phyloP scores from a whole-genome alignment of 2,797 vertebrate genomes.

The Pangasius djambal region DNA sequence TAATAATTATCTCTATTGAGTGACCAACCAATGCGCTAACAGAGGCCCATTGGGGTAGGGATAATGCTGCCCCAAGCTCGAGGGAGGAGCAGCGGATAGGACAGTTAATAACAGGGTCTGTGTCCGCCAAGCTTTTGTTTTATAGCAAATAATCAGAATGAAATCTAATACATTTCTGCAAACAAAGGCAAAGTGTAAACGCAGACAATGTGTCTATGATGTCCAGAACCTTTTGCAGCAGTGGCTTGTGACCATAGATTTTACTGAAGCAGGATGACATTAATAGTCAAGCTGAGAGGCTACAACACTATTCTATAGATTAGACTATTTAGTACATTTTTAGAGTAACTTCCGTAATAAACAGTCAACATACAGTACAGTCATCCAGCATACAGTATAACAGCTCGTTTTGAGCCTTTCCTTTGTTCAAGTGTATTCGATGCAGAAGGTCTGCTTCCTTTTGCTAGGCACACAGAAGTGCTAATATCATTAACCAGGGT shows the following conservation, averaged over 20 bases:
- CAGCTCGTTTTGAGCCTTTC: background rate
- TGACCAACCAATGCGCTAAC: background rate
- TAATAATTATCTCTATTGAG: background rate
- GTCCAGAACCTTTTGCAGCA: background rate
- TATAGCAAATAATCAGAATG: background rate
- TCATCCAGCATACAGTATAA: background rate
- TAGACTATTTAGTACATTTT: background rate
- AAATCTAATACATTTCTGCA: background rate
- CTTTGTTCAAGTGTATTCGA: background rate
- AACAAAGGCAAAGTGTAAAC: background rate
- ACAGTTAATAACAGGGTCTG: background rate
- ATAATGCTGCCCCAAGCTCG: background rate
- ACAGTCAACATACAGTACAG: background rate
- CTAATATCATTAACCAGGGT: background rate
- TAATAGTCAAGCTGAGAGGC: background rate
- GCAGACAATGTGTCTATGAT: background rate
- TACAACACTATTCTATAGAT: background rate
- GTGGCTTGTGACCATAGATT: background rate
- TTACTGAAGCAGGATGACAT: background rate
- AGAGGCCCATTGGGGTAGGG: background rate
- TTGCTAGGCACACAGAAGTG: background rate
- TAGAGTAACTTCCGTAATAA: background rate
- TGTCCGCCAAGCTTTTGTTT: background rate
- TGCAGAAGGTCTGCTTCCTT: background rate
- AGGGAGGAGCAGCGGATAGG: background rate